phyloP scores from a whole-genome alignment of 2,888 invertebrate genomes.

The Zeuzera pyrina region DNA sequence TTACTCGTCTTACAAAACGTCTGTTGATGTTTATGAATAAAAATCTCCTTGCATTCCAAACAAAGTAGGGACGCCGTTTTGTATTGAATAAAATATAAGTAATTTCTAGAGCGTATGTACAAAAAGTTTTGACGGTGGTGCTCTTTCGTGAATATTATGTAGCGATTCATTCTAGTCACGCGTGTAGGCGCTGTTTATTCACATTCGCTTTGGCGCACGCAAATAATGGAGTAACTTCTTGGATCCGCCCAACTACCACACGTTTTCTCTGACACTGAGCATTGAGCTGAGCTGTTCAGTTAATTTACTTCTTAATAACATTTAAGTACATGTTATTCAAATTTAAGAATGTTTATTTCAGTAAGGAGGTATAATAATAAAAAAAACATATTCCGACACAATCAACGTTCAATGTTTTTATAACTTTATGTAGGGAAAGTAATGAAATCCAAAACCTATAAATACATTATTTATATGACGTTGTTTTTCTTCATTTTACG shows the following conservation, averaged over 20 bases:
- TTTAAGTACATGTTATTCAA: no score
- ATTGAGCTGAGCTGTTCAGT: no score
- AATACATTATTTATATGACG: no score
- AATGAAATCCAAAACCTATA: no score
- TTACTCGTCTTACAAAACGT: conserved; percentile 7
- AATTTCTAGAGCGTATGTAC: conserved; percentile 34
- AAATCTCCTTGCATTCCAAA: conserved; percentile 12
- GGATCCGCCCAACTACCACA: conserved; percentile 28
- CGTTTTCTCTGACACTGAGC: no score
- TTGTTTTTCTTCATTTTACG: no score
- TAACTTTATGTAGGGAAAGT: no score
- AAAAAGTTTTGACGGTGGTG: conserved; percentile 37
- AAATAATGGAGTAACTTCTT: conserved; percentile 53
- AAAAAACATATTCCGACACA: no score
- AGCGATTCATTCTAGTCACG: conserved; percentile 58
- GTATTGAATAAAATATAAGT: conserved; percentile 45
- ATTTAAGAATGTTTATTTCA: no score
- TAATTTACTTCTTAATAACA: no score
- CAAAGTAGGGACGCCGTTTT: conserved; percentile 15
- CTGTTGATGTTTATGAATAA: conserved; percentile 16
- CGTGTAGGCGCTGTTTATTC: conserved; percentile 50
- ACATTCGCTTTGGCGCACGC: conserved; percentile 48
- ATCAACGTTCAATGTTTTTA: no score
- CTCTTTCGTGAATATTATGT: conserved; percentile 34
- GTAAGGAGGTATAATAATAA: no score